Evolutionary conservation across 2,797 vertebrate species (phyloP).

Genomic region (Microcaecilia unicolor): DNA sequence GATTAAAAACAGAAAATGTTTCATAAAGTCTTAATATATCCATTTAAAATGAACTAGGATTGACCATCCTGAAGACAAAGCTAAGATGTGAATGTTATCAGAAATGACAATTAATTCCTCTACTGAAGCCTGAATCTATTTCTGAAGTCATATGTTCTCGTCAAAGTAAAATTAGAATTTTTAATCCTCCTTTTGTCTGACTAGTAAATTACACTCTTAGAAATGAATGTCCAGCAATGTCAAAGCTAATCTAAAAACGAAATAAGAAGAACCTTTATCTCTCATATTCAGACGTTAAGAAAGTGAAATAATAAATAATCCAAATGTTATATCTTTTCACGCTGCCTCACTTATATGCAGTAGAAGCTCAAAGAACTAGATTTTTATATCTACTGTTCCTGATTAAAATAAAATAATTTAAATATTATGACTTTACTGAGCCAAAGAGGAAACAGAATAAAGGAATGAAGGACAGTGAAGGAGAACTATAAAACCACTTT

Average conservation of each 20-base stretch:
- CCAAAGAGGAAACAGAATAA: no score
- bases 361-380: no score
- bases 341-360: no score
- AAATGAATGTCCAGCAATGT: slow-evolving; percentile 32
- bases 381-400: no score
- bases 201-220: slow-evolving; percentile 22
- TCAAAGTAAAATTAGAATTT: slow-evolving; percentile 29
- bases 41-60: no score
- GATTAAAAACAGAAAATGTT: slow-evolving; percentile 16
- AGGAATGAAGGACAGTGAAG: no score
- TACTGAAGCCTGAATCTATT: slow-evolving; percentile 24
- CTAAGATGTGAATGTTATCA: slow-evolving; percentile 21
- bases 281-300: slow-evolving; percentile 21
- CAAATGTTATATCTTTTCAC: slow-evolving; percentile 23
- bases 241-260: slow-evolving; percentile 26
- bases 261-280: slow-evolving; percentile 31
- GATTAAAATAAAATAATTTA: no score
- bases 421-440: no score
- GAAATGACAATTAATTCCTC: slow-evolving; percentile 17
- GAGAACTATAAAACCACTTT: no score
- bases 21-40: background rate
- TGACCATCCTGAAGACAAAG: slow-evolving; percentile 10
- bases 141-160: slow-evolving; percentile 27
- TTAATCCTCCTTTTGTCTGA: slow-evolving; percentile 32
- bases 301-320: slow-evolving; percentile 34